Base-by-base conservation (phyloP, 2,113 vertebrate species). In the Asarcornis scutulata region DNA sequence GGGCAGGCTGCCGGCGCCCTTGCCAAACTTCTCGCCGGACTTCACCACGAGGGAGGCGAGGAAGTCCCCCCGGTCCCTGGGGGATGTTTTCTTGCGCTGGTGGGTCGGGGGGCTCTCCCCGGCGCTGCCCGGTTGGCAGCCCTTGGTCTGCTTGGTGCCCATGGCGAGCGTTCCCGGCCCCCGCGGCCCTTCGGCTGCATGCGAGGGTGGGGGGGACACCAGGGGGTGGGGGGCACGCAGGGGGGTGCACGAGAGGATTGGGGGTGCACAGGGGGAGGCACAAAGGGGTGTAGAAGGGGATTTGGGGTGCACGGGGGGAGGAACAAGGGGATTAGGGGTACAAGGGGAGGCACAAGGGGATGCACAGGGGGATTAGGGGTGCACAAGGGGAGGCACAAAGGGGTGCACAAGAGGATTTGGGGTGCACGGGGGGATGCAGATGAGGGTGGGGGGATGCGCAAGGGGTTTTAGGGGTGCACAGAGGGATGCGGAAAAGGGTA, bases 121-220 rank as follows among this genome's bases (percentile, higher is more conserved):
- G 13, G 98, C 75, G 82, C 98, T 97, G 75, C 95, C 77, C 29
- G 92, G 66, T 48, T 91, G 96, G 91, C 97, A 98, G 86, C 98
- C 98, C 97, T 99, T 99, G 96, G 98, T 98, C 97, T 99, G 99
- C 96, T 99, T 99, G 85, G 98, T 98, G 82, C 99, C 99, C 99
- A 99, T 99, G 87, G 76, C 11, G 68, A 1, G 68, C 9, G 36
- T 48, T 69, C 55, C 50, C 52, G n/a, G 80, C n/a, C 72, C 40
- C 89, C 16, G 86, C 73, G 66, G 84, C 77, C 84, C 87, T 2
- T 66, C 50, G 71, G 88, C 82, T 23, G 91, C 94, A 90, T 85
- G 71, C 91, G 38, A 31, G 20, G 59, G 22, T 4, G 12, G 29
- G 52, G 52, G 38, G 34, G 74, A 15, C 17, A 25, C 11, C 59